phyloP scores from a whole-genome alignment of 2,797 vertebrate species.

The Coregonus suidteri region DNA sequence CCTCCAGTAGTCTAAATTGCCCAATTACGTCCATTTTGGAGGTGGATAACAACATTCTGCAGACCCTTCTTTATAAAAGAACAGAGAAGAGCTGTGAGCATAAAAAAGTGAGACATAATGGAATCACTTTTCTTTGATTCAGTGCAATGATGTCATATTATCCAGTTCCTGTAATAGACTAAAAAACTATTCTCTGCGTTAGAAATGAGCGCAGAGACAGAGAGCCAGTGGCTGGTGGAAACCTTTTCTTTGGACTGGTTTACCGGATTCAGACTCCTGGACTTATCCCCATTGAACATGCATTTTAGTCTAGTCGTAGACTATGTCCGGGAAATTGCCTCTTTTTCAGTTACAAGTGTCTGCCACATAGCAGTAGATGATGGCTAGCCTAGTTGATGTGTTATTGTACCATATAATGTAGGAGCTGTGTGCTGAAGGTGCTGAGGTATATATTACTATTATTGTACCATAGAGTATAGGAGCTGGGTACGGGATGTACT shows the following conservation, averaged over 20 bases:
- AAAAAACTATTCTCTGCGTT: too few relatives aligned
- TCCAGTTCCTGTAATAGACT: too few relatives aligned
- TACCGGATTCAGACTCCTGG: neutral
- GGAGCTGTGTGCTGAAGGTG: too few relatives aligned
- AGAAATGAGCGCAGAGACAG: neutral
- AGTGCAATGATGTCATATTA: too few relatives aligned
- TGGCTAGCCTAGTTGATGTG: neutral
- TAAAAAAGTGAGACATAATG: too few relatives aligned
- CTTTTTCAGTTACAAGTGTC: too few relatives aligned
- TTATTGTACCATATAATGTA: conserved; percentile 27
- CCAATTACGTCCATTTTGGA: neutral
- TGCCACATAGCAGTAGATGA: neutral
- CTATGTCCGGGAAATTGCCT: too few relatives aligned
- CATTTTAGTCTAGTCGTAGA: too few relatives aligned
- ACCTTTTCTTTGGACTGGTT: neutral
- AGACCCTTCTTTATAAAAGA: conserved; percentile 10
- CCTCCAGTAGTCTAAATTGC: conserved; percentile 29
- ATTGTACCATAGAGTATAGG: conserved; percentile 81
- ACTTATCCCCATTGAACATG: neutral
- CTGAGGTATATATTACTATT: too few relatives aligned
- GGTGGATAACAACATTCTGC: neutral
- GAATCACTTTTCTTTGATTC: too few relatives aligned
- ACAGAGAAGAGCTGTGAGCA: neutral
- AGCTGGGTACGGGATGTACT: conserved; percentile 89
- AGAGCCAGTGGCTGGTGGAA: neutral